phyloP scores from a whole-genome alignment of 2,113 vertebrate genomes.

The Ranitomeya variabilis region DNA sequence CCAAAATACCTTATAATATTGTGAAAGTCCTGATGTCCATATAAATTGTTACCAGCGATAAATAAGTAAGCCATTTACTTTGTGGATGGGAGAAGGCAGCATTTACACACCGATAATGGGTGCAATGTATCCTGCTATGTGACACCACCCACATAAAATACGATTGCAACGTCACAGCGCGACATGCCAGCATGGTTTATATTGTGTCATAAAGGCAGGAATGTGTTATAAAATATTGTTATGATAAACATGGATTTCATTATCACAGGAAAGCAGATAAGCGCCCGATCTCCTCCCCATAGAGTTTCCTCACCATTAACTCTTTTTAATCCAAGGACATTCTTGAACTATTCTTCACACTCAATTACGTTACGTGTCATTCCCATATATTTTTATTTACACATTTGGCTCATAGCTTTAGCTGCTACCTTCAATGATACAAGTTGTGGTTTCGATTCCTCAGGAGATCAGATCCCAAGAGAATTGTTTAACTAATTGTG shows the following conservation, averaged over 20 bases:
- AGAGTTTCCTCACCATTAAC: neutral
- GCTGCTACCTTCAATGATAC: too few relatives aligned
- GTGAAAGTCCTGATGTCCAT: neutral
- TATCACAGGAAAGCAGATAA: neutral
- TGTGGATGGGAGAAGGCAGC: neutral
- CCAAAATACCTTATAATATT: neutral
- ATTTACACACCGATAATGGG: slow-evolving; percentile 16
- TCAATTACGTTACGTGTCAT: too few relatives aligned
- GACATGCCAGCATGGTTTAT: neutral
- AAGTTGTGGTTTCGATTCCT: too few relatives aligned
- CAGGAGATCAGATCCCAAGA: too few relatives aligned
- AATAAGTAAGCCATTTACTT: slow-evolving; percentile 41
- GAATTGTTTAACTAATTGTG: too few relatives aligned
- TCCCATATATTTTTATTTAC: neutral
- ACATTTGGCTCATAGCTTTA: too few relatives aligned
- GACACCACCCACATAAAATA: slow-evolving; percentile 25
- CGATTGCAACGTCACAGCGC: neutral
- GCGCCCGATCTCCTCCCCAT: neutral
- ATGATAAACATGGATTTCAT: slow-evolving; percentile 9
- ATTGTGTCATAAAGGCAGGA: slow-evolving; percentile 13
- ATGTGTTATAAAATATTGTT: neutral
- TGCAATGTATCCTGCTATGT: neutral
- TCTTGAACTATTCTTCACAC: neutral
- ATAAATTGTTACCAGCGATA: neutral
- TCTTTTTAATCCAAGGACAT: neutral